Conservation (phyloP, 1,140 invertebrate species). For the Mya arenaria region DNA sequence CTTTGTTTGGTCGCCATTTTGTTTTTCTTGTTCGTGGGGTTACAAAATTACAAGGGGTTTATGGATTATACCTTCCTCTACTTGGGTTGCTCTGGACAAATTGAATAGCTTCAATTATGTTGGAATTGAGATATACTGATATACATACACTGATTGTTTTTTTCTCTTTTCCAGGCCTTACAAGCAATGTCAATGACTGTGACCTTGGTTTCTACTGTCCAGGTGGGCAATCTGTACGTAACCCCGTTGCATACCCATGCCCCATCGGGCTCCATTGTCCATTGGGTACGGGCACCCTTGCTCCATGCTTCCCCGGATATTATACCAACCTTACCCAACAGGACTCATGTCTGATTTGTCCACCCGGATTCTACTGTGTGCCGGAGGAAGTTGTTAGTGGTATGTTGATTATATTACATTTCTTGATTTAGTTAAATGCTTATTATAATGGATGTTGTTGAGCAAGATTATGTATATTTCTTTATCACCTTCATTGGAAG, state of each 20-base stretch:
- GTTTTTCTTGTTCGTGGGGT: too few relatives aligned
- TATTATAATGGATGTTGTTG: too few relatives aligned
- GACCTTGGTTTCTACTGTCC: constrained; percentile 77
- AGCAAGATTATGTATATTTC: too few relatives aligned
- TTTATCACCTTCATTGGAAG: too few relatives aligned
- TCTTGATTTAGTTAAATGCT: too few relatives aligned
- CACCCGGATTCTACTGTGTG: constrained; percentile 77
- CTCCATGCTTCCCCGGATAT: constrained; percentile 73
- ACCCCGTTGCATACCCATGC: constrained; percentile 72
- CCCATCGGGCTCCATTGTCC: constrained; percentile 78
- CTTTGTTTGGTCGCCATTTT: too few relatives aligned
- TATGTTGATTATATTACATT: too few relatives aligned
- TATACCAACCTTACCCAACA: constrained; percentile 75
- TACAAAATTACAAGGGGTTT: too few relatives aligned
- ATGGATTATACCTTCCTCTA: too few relatives aligned
- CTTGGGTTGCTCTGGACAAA: too few relatives aligned
- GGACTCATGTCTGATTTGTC: constrained; percentile 68
- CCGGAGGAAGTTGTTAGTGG: constrained; percentile 77
- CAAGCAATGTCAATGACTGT: constrained; percentile 68
- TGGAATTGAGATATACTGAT: too few relatives aligned
- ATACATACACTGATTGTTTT: background rate
- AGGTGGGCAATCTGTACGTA: constrained; percentile 69
- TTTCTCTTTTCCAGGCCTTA: constrained; percentile 66
- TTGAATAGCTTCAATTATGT: too few relatives aligned
- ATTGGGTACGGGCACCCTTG: constrained; percentile 65